A percentile compares a stretch with the other conserved stretches of the same genome.
phyloP scores from a whole-genome alignment of 1,140 invertebrate genomes.

The Paracyclopina nana region DNA sequence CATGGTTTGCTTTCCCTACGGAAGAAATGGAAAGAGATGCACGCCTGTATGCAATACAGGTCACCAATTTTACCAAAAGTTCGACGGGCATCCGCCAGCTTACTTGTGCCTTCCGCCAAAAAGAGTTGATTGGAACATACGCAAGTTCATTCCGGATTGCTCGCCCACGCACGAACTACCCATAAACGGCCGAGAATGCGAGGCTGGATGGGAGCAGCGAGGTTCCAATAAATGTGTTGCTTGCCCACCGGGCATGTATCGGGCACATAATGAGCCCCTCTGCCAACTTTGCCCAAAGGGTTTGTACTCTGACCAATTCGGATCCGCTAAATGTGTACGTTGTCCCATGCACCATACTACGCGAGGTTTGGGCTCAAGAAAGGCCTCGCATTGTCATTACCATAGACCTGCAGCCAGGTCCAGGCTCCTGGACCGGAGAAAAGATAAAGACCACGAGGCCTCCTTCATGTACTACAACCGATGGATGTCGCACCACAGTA shows the following conservation, averaged over 20 bases:
- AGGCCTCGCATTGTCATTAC: background rate
- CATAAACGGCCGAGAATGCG: background rate
- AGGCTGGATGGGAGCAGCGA: slow-evolving; percentile 6
- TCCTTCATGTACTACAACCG: too few species aligned
- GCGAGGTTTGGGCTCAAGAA: background rate
- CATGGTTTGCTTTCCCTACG: slow-evolving; percentile 8
- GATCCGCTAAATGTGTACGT: background rate
- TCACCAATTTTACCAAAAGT: slow-evolving; percentile 14
- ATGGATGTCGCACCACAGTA: too few species aligned
- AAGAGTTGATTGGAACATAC: slow-evolving; percentile 11
- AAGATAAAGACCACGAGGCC: too few species aligned
- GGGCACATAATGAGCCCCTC: background rate
- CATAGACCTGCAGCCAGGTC: background rate
- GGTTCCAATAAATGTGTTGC: slow-evolving; percentile 5
- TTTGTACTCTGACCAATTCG: slow-evolving; percentile 2
- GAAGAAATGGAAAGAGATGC: slow-evolving; percentile 16
- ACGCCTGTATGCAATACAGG: slow-evolving; percentile 9
- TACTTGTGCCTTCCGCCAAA: slow-evolving; percentile 7
- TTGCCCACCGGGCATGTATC: slow-evolving; percentile 13
- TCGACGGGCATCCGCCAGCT: background rate
- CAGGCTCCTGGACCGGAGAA: too few species aligned
- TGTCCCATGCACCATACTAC: slow-evolving; percentile 6
- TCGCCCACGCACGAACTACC: background rate
- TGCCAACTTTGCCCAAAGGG: slow-evolving; percentile 13
- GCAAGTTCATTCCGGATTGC: slow-evolving; percentile 14